Conservation (phyloP, 2,888 invertebrate species). For the Gibbula magus region DNA sequence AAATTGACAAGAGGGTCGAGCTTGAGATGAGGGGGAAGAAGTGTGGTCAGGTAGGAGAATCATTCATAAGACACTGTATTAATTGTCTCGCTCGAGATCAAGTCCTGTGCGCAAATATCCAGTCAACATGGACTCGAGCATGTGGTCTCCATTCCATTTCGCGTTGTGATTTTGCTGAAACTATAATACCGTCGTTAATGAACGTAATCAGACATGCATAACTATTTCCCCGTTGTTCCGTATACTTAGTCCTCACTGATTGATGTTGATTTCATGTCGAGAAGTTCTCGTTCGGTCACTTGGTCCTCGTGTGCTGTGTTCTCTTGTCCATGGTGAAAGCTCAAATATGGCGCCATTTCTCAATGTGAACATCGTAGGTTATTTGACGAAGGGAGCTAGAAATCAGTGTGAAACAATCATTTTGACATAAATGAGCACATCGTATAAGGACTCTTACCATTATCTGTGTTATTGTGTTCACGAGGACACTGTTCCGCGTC, state of each 20-base stretch:
- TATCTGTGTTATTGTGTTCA: too few relatives aligned
- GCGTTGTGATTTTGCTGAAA: neutral
- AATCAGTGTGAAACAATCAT: too few relatives aligned
- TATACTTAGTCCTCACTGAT: too few relatives aligned
- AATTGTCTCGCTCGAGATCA: neutral
- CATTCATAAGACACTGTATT: constrained; percentile 34
- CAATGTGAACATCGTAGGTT: neutral
- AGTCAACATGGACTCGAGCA: neutral
- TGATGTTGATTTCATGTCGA: too few relatives aligned
- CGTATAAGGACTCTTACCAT: too few relatives aligned
- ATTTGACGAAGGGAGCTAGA: too few relatives aligned
- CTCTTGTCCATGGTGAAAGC: constrained; percentile 21
- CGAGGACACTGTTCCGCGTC: too few relatives aligned
- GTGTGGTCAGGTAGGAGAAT: constrained; percentile 88
- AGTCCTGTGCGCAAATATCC: neutral
- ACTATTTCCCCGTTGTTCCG: too few relatives aligned
- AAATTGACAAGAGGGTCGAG: constrained; percentile 82
- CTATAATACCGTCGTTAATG: too few relatives aligned
- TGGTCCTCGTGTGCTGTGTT: neutral
- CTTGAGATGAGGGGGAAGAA: constrained; percentile 94
- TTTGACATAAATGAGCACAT: too few relatives aligned
- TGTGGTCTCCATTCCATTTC: neutral
- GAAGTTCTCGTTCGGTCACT: neutral
- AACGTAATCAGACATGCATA: too few relatives aligned
- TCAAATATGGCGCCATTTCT: constrained; percentile 54